Conservation (phyloP, 2,888 invertebrate species). For the Leptura quadrifasciata region DNA sequence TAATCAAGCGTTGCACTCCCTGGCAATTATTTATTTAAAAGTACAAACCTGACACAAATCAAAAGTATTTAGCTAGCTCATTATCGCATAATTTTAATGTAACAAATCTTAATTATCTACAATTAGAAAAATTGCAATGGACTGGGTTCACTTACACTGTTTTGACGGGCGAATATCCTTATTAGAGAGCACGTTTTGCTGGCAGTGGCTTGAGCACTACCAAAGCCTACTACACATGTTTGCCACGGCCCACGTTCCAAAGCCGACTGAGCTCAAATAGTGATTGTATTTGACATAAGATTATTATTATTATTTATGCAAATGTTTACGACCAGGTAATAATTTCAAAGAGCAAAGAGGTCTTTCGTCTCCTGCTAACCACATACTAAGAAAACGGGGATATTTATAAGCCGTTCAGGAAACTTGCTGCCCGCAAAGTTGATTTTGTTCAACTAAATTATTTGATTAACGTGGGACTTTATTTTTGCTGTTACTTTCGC, state of each 20-base stretch:
- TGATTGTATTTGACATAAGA: conserved; percentile 3
- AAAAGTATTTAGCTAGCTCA: too few relatives aligned
- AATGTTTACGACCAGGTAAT: conserved; percentile 4
- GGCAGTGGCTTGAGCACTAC: conserved; percentile 6
- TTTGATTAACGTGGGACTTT: conserved; percentile 1
- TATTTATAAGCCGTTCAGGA: conserved; percentile 3
- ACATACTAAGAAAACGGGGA: conserved; percentile 7
- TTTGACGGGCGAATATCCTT: conserved; percentile 28
- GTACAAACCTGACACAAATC: too few relatives aligned
- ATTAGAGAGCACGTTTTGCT: conserved; percentile 29
- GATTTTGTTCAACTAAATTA: background rate
- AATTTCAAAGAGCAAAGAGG: conserved; percentile 7
- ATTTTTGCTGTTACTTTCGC: background rate
- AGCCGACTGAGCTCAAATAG: conserved; percentile 29
- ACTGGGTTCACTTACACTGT: conserved; percentile 19
- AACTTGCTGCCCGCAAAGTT: conserved; percentile 7
- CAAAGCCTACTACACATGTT: conserved; percentile 32
- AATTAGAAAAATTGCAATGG: background rate
- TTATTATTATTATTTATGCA: conserved; percentile 2
- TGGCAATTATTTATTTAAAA: too few relatives aligned
- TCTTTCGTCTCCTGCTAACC: background rate
- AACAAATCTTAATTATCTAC: background rate
- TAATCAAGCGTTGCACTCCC: too few relatives aligned
- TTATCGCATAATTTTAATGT: background rate
- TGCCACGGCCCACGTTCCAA: conserved; percentile 23